A percentile compares a stretch with the other conserved stretches of the same genome.
These are phyloP conservation scores for Pachymerium ferrugineum DNA, from an alignment of 2,888 invertebrate species.

Conservation along the genomic window DNA sequence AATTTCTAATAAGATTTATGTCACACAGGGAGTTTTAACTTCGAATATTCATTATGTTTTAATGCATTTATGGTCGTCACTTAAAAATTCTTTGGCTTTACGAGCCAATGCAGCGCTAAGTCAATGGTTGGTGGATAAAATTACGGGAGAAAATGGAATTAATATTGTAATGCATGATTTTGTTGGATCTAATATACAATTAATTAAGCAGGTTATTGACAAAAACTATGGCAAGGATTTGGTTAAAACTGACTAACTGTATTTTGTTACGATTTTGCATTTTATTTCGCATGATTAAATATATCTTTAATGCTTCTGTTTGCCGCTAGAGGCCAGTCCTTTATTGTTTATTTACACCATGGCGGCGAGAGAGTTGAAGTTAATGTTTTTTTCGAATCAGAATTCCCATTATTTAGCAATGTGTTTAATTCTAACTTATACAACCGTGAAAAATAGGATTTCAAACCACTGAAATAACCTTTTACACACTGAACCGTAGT, in stretches of 20 bases:
- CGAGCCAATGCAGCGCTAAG: slow-evolving; percentile 45
- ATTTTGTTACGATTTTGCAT: no score
- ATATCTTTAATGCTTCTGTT: no score
- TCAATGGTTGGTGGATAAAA: slow-evolving; percentile 47
- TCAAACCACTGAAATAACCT: neutral
- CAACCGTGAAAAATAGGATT: no score
- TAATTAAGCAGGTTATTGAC: slow-evolving; percentile 61
- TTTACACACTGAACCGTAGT: neutral
- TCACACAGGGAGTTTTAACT: slow-evolving; percentile 74
- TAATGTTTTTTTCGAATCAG: neutral
- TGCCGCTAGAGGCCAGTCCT: neutral
- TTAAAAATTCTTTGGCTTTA: slow-evolving; percentile 50
- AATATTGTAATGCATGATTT: slow-evolving; percentile 79
- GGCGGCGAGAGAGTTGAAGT: neutral
- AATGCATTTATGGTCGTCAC: slow-evolving; percentile 41
- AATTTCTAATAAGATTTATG: slow-evolving; percentile 59
- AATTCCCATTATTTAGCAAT: no score
- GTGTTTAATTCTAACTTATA: no score
- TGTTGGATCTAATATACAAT: slow-evolving; percentile 60
- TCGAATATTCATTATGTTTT: slow-evolving; percentile 48
- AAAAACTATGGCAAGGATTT: slow-evolving; percentile 53
- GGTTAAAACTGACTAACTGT: no score
- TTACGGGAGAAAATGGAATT: slow-evolving; percentile 49
- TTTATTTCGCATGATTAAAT: no score
- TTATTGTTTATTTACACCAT: neutral